These are phyloP conservation scores for Parazoanthus atlanticus DNA, from an alignment of 92 coral and sea anemone species.

Conservation along the genomic window DNA sequence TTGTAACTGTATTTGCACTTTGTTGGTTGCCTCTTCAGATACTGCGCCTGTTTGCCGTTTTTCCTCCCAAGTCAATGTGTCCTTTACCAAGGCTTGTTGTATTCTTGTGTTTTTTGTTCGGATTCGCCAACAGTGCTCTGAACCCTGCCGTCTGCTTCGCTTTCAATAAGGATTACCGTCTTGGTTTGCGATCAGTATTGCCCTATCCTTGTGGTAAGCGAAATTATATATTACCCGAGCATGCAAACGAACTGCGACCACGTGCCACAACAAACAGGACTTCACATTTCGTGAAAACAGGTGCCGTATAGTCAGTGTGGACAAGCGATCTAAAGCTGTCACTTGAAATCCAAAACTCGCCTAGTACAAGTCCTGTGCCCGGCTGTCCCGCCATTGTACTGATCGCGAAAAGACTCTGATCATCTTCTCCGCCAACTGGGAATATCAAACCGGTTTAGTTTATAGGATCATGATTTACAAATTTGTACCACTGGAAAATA, in stretches of 20 bases:
- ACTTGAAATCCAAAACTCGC: no score
- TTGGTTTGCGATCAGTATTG: not conserved
- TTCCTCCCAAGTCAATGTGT: not conserved
- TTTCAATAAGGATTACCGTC: slow-evolving; percentile 28
- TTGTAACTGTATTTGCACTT: slow-evolving; percentile 57
- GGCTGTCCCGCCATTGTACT: no score
- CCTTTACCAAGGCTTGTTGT: not conserved
- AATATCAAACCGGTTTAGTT: no score
- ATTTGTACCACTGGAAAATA: no score
- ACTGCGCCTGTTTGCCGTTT: not conserved
- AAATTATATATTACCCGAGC: not conserved
- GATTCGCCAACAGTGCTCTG: slow-evolving; percentile 16
- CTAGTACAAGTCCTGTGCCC: no score
- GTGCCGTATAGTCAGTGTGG: not conserved
- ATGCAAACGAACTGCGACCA: not conserved
- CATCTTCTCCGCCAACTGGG: no score
- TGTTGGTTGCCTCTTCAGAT: slow-evolving; percentile 52
- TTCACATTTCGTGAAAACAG: not conserved
- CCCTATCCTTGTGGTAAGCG: not conserved
- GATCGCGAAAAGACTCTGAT: no score
- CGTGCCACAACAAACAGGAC: not conserved
- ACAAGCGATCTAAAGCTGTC: no score
- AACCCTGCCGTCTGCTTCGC: slow-evolving; percentile 14
- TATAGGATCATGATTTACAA: no score
- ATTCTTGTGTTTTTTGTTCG: not conserved